Evolutionary conservation across 35 echinoderm and acorn worm genomes (phyloP).

Genomic region (Eucidaris tribuloides): DNA sequence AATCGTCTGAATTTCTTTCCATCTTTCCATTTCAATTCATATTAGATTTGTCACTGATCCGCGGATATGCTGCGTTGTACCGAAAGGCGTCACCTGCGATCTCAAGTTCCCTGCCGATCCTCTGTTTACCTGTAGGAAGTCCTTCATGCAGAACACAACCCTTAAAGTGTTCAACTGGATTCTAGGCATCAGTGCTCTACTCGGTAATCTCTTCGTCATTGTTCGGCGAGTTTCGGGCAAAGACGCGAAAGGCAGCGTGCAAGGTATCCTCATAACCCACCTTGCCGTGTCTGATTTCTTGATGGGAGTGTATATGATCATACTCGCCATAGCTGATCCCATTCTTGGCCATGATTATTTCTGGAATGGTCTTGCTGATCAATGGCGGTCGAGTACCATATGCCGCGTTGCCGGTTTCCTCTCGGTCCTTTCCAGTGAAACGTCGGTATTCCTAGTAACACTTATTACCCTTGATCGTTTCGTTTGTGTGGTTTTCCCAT

Average conservation of each 20-base stretch:
- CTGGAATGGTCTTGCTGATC: slow-evolving; percentile 3
- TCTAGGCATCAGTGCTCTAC: slow-evolving; percentile 45
- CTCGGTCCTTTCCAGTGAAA: slow-evolving; percentile 42
- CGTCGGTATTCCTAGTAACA: slow-evolving; percentile 57
- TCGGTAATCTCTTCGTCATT: slow-evolving; percentile 53
- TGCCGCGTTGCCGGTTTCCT: slow-evolving; percentile 50
- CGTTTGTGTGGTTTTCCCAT: slow-evolving; percentile 45
- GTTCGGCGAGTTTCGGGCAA: slow-evolving; percentile 18
- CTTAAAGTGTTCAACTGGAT: slow-evolving; percentile 60
- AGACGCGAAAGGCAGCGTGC: slow-evolving; percentile 30
- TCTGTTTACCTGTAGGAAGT: slow-evolving; percentile 49
- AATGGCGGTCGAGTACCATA: slow-evolving; percentile 29
- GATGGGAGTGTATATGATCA: slow-evolving; percentile 53
- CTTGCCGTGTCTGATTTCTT: slow-evolving; percentile 58
- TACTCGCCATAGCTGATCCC: slow-evolving; percentile 37
- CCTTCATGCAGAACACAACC: slow-evolving; percentile 23
- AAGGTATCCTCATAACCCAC: slow-evolving; percentile 42
- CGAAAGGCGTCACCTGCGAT: not conserved
- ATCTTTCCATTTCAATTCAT: too few species aligned
- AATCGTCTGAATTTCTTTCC: too few species aligned
- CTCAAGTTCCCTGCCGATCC: slow-evolving; percentile 3
- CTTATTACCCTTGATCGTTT: slow-evolving; percentile 63
- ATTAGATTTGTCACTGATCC: slow-evolving; percentile 37
- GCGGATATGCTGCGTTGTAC: slow-evolving; percentile 26
- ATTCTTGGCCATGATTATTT: slow-evolving; percentile 48